Percentiles rank a stretch among this genome's conserved stretches.
Conservation (phyloP, 2,797 vertebrate genomes). For the Microctenopoma stevenorrisi region DNA sequence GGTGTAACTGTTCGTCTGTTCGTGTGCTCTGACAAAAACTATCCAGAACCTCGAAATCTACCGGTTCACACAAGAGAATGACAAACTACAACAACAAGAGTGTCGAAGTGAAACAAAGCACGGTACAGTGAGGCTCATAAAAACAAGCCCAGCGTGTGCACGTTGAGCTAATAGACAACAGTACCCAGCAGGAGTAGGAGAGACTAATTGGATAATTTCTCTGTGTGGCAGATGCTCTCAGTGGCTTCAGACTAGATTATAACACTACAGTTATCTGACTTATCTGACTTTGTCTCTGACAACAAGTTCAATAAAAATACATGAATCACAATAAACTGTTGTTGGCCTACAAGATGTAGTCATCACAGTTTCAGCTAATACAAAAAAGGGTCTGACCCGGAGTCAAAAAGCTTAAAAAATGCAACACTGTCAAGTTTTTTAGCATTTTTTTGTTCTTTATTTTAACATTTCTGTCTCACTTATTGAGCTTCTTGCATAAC, state of each 20-base stretch:
- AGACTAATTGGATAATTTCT: constrained; percentile 12
- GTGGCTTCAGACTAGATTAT: constrained; percentile 1
- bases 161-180: constrained; percentile 16
- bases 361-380: neutral
- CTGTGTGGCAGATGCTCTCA: neutral
- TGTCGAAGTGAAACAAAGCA: constrained; percentile 10
- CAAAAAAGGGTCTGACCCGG: neutral
- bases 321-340: too few relatives aligned
- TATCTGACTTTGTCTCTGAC: too few relatives aligned
- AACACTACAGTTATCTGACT: neutral
- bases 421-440: too few relatives aligned
- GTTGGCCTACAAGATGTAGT: neutral
- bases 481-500: constrained; percentile 22
- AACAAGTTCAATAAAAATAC: too few relatives aligned
- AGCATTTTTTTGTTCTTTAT: too few relatives aligned
- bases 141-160: constrained; percentile 21
- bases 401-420: neutral
- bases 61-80: neutral
- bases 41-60: neutral
- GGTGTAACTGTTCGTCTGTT: constrained; percentile 4
- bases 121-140: constrained; percentile 9
- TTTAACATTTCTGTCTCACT: too few relatives aligned
- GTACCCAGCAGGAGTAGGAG: constrained; percentile 11
- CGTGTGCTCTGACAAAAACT: neutral
- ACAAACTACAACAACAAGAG: neutral